These are phyloP conservation scores for Rhipidura dahli DNA, from an alignment of 2,113 vertebrate genomes.

Conservation along the genomic window DNA sequence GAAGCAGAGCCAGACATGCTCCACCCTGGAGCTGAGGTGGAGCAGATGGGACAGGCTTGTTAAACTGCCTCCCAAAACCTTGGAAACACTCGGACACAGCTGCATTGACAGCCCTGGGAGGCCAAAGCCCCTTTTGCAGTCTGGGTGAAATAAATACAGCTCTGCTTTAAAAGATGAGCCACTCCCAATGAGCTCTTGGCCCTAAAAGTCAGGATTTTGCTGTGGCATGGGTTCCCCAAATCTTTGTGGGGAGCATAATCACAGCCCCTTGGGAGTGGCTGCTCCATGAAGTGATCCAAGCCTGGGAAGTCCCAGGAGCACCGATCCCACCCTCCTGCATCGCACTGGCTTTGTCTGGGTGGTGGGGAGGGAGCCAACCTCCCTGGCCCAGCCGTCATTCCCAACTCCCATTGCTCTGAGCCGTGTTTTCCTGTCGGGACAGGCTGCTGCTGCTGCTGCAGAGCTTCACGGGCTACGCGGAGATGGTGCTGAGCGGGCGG, in stretches of 20 bases:
- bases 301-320: rapidly evolving
- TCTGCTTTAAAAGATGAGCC: background rate
- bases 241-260: rapidly evolving
- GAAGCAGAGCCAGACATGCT: background rate
- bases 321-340: background rate
- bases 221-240: background rate
- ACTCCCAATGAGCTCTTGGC: background rate
- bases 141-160: background rate
- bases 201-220: background rate
- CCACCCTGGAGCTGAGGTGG: background rate
- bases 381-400: background rate
- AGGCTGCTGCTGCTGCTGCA: slow-evolving; percentile 91
- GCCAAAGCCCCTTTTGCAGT: background rate
- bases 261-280: background rate
- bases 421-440: background rate
- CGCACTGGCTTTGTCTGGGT: rapidly evolving
- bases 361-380: background rate
- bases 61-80: background rate
- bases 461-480: slow-evolving; percentile 79
- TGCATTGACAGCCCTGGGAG: background rate
- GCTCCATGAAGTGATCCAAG: background rate
- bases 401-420: background rate
- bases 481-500: slow-evolving; percentile 53
- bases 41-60: background rate
- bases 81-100: background rate